Evolutionary conservation across 2,113 vertebrate species (phyloP), one percentile per base, ranked within the genome.

Genomic region (Leptobrachium leishanense): DNA sequence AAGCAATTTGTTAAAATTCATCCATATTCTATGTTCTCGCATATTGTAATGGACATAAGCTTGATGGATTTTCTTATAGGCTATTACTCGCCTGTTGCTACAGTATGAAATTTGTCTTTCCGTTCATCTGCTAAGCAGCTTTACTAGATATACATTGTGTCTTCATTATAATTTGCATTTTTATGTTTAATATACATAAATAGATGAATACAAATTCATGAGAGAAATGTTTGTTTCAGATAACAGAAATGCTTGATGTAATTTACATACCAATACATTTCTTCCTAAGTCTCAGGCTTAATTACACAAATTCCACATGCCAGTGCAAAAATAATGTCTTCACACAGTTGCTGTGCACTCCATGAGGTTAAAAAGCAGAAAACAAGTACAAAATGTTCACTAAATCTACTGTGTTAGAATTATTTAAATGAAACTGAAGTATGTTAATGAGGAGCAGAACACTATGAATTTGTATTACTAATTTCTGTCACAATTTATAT

Each of bases 261-360:
- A 63, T 72, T 78, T 72, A 62, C 68, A 71, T 72, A 64, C 2
- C 44, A 72, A 50, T 13, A 78, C 64, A 44, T 72, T 78, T 59
- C 43, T 43, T 71, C 15, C 54, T 71, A 63, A 70, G 55, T 77
- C 40, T 68, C 67, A 53, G 43, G 64, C 68, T 64, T 78, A 78
- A 78, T 78, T 78, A 78, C 57, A 71, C 31, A 71, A 71, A 78
- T 78, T 78, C 53, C 39, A 78, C 57, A 64, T 78, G 67, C 55
- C 76, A 64, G 39, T 64, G 68, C 68, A 71, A 71, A 31, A 77
- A 70, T 46, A 41, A 62, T 77, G 11, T 46, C 43, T 71, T 43
- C 6, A 31, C 13, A n/a, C 50, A n/a, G 20, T 70, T 70, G 67
- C 57, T 40, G 10, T 42, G 41, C 41, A 70, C 67, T 63, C 55